Percentiles rank a stretch among this genome's conserved stretches.
Conservation (phyloP, 2,113 vertebrate genomes). For the Marmota flaviventris region DNA sequence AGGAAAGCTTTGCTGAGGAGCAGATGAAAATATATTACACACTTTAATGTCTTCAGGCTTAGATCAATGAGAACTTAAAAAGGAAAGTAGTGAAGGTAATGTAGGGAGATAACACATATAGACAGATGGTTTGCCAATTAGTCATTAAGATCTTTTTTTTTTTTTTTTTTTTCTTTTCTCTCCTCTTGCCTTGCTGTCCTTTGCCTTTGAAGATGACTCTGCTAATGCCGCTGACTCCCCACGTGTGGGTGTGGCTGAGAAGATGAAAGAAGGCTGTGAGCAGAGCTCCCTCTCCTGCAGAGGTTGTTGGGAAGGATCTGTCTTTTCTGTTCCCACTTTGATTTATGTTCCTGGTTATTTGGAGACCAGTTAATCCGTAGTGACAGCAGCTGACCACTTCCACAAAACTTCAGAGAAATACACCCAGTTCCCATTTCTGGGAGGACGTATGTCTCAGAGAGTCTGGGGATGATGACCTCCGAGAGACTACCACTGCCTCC, state of each 20-base stretch:
- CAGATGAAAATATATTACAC: constrained; percentile 55
- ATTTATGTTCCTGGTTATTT: constrained; percentile 65
- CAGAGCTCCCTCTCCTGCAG: neutral
- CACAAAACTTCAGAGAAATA: constrained; percentile 67
- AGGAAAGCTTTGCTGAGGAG: constrained; percentile 8
- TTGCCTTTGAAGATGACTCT: constrained; percentile 79
- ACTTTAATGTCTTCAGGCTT: constrained; percentile 72
- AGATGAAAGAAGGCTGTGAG: constrained; percentile 65
- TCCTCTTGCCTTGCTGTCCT: constrained; percentile 65
- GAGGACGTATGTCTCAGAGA: constrained; percentile 52
- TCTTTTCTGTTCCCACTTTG: constrained; percentile 57
- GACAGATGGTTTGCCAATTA: constrained; percentile 82
- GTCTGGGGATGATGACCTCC: constrained; percentile 41
- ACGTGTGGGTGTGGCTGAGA: constrained; percentile 57
- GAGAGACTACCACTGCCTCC: neutral
- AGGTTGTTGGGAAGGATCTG: constrained; percentile 45
- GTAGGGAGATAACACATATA: constrained; percentile 72
- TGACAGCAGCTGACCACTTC: constrained; percentile 70
- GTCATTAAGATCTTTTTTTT: constrained; percentile 52
- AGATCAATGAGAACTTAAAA: constrained; percentile 80
- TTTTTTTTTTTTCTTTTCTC: neutral
- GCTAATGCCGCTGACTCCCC: constrained; percentile 14
- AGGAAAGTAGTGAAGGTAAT: constrained; percentile 71
- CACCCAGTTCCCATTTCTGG: neutral
- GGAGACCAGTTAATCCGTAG: constrained; percentile 58